Evolutionary conservation across 2,797 vertebrate genomes (phyloP).

Genomic region (Enoplosus armatus): DNA sequence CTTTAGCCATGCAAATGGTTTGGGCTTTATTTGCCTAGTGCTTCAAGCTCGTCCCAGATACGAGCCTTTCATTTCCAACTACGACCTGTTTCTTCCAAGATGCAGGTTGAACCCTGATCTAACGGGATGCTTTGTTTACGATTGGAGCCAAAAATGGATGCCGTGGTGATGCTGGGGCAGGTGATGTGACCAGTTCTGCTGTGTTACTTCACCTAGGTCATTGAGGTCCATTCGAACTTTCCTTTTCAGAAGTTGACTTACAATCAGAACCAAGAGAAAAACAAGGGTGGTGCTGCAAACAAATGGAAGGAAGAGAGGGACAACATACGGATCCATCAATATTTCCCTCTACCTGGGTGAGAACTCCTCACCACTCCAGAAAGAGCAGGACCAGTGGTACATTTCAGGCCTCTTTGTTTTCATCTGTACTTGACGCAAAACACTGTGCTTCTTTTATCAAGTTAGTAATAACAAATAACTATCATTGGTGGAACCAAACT

Average conservation of each 20-base stretch:
- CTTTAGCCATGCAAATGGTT: not conserved
- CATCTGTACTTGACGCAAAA: not conserved
- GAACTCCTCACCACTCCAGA: not conserved
- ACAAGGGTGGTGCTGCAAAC: not conserved
- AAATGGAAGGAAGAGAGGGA: not conserved
- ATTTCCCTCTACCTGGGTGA: not conserved
- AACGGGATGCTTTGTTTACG: not conserved
- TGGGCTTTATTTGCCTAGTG: not conserved
- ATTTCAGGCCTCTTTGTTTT: not conserved
- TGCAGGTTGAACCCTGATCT: not conserved
- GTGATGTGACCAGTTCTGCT: not conserved
- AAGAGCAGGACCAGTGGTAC: not conserved
- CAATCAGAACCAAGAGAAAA: conserved; percentile 1
- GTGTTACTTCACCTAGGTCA: conserved; percentile 4
- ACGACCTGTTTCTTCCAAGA: not conserved
- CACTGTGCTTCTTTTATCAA: not conserved
- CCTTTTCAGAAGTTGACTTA: not conserved
- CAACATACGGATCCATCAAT: not conserved
- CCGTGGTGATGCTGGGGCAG: not conserved
- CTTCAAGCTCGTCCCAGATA: conserved; percentile 1
- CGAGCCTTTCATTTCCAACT: conserved; percentile 5
- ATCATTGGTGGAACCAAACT: not conserved
- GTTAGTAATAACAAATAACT: not conserved
- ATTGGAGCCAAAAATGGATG: conserved; percentile 19
- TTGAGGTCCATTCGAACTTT: not conserved